Percentiles rank a stretch among this genome's conserved stretches.
phyloP scores from a whole-genome alignment of 2,888 invertebrate genomes.

The Ormyrus rosae region DNA sequence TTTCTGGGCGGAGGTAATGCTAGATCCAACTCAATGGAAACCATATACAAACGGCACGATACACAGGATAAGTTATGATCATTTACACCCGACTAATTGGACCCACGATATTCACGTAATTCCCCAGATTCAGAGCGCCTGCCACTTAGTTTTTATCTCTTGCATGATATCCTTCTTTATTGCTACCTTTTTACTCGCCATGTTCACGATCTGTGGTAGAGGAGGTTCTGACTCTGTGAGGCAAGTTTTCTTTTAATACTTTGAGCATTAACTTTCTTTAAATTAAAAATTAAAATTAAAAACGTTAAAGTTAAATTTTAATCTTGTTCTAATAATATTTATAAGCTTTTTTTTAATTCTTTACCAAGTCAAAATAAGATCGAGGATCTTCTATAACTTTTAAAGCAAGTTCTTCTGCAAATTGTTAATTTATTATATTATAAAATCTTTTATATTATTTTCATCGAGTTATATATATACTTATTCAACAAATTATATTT shows the following conservation, averaged over 20 bases:
- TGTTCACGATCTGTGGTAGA: conserved; percentile 78
- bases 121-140: conserved; percentile 77
- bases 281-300: too few species aligned
- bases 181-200: conserved; percentile 68
- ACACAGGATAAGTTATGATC: background rate
- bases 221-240: conserved; percentile 77
- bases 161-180: conserved; percentile 31
- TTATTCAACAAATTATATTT: too few species aligned
- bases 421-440: too few species aligned
- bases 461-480: too few species aligned
- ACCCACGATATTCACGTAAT: conserved; percentile 72
- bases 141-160: conserved; percentile 21
- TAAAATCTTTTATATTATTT: too few species aligned
- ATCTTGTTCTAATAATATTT: background rate
- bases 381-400: background rate
- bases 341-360: background rate
- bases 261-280: background rate
- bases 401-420: background rate
- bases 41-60: too few species aligned
- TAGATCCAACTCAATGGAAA: too few species aligned
- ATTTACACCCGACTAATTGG: conserved; percentile 54
- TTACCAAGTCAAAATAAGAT: background rate
- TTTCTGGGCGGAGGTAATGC: conserved; percentile 26
- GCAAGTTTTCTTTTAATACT: conserved; percentile 66
- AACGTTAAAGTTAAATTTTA: background rate